Evolutionary conservation across 2,888 invertebrate species (phyloP), one percentile per base, ranked within the genome.

Genomic region (Cataglyphis livida): DNA sequence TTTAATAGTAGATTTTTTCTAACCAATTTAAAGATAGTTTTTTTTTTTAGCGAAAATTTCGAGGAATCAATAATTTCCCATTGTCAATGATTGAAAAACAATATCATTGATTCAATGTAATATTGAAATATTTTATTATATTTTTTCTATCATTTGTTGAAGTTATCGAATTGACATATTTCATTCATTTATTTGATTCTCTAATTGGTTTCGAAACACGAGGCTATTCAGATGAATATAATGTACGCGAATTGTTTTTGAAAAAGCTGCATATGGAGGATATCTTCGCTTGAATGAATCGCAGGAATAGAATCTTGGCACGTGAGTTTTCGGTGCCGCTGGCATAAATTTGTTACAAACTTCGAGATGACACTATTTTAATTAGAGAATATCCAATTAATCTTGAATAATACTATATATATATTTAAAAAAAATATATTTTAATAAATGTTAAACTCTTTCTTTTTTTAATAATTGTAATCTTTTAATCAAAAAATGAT

Each of bases 261-360:
- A 83, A 81, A 76, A 62, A 79, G 61, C 65, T 28, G 65, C 82
- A 65, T 68, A 66, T 32, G 71, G 54, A 74, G 79, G 65, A 84
- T 79, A 84, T 76, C 73, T 51, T 73, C 68, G 74, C 68, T 66
- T 84, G 82, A 86, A 85, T 86, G 79, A 84, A 65, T 12, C 35
- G 41, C 81, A 66, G 62, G 84, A 87, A 86, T 87, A 87, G 87
- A 87, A 82, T 84, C 82, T 86, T 86, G 86, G 83, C 48, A 28
- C 48, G 59, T 71, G 74, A 61, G 48, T 81, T 79, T 83, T 70
- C 70, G 38, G 5, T 35, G n/a, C 41, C 25, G n/a, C 10, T 32
- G 76, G 41, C 51, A 57, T 54, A 64, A 25, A n/a, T 61, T 66
- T 68, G 64, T 70, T 54, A 71, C 6, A 25, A 82, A 68, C 35